These are phyloP conservation scores for Lampris incognitus DNA, from an alignment of 2,113 vertebrate genomes.

Conservation along the genomic window DNA sequence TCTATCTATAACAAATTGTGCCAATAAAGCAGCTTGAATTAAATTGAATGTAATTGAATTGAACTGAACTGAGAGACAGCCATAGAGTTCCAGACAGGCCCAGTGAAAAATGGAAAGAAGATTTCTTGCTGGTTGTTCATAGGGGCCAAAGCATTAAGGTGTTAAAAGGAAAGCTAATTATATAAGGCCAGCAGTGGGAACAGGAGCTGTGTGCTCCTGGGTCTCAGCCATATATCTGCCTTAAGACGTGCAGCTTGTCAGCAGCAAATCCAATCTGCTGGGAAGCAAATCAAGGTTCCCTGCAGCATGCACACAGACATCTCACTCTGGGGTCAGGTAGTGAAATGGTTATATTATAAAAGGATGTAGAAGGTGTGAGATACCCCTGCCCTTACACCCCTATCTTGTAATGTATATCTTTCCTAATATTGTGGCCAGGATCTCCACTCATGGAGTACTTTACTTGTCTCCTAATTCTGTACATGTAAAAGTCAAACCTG, in stretches of 20 bases:
- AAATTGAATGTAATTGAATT: neutral
- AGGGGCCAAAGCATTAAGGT: constrained; percentile 61
- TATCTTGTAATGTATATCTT: neutral
- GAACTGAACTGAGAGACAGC: neutral
- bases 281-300: constrained; percentile 70
- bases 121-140: constrained; percentile 37
- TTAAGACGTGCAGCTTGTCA: constrained; percentile 78
- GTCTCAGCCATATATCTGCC: constrained; percentile 74
- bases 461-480: no score
- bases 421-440: neutral
- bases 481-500: neutral
- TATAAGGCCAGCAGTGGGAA: constrained; percentile 70
- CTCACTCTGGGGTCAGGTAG: constrained; percentile 33
- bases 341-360: constrained; percentile 14
- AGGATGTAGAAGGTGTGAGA: neutral
- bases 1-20: no score
- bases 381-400: no score
- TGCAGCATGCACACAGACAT: constrained; percentile 24
- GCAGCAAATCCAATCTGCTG: constrained; percentile 77
- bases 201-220: constrained; percentile 57
- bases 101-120: constrained; percentile 29
- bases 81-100: neutral
- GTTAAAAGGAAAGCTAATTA: constrained; percentile 76
- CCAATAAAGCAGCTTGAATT: neutral
- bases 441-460: no score